These are phyloP conservation scores for Venturia canescens DNA, from an alignment of 1,140 invertebrate species.

Conservation along the genomic window DNA sequence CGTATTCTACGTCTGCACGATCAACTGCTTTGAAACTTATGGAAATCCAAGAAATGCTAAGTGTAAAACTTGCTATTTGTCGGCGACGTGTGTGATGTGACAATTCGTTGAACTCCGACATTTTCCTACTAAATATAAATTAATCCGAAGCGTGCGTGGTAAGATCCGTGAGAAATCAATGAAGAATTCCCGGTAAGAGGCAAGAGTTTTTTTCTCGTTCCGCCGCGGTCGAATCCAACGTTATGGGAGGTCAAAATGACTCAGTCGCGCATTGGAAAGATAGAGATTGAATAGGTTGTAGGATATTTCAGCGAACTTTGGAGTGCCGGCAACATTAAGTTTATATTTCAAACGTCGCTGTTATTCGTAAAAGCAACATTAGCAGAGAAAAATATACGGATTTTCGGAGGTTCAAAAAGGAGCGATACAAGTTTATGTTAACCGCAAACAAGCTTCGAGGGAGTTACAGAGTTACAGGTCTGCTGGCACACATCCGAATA, in stretches of 20 bases:
- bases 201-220: background rate
- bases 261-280: background rate
- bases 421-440: slow-evolving; percentile 4
- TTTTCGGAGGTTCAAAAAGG: background rate
- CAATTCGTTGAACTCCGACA: background rate
- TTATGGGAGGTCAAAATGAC: slow-evolving; percentile 17
- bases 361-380: slow-evolving; percentile 4
- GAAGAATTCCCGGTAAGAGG: slow-evolving; percentile 29
- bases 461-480: background rate
- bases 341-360: background rate
- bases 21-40: too few species aligned
- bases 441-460: background rate
- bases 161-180: slow-evolving; percentile 21
- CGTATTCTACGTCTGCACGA: too few species aligned
- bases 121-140: background rate
- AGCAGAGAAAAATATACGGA: background rate
- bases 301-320: slow-evolving; percentile 5
- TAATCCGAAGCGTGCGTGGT: background rate
- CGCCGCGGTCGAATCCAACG: background rate
- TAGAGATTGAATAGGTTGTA: background rate
- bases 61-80: background rate
- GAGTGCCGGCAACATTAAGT: background rate
- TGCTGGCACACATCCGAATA: background rate
- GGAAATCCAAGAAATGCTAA: too few species aligned
- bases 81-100: background rate